A percentile compares a stretch with the other conserved stretches of the same genome.
These are phyloP conservation scores for Ibidorhyncha struthersii DNA, from an alignment of 2,113 vertebrate species.

Conservation along the genomic window DNA sequence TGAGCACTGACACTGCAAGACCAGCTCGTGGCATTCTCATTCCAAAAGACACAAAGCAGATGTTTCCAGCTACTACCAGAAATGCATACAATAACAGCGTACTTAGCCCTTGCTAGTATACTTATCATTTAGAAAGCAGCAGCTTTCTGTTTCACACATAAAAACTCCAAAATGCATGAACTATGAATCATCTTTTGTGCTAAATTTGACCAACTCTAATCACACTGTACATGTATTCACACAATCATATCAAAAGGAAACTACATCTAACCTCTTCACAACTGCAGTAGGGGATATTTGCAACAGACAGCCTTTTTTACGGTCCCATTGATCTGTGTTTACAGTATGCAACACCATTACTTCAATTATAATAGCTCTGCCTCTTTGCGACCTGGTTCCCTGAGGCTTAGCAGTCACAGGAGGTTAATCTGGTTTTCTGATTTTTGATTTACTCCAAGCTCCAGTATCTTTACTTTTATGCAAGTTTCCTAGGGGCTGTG, in stretches of 20 bases:
- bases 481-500: slow-evolving; percentile 59
- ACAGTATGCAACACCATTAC: background rate
- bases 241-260: background rate
- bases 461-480: slow-evolving; percentile 44
- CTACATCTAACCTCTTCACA: background rate
- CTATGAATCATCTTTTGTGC: background rate
- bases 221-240: background rate
- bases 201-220: background rate
- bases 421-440: slow-evolving; percentile 60
- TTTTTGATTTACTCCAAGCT: slow-evolving; percentile 55
- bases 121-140: background rate
- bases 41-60: slow-evolving; percentile 1
- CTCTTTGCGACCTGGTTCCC: slow-evolving; percentile 21
- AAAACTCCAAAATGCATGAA: background rate
- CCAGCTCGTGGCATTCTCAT: background rate
- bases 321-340: background rate
- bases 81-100: background rate
- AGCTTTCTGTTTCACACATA: slow-evolving; percentile 30
- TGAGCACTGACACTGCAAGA: background rate
- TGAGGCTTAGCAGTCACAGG: slow-evolving; percentile 20
- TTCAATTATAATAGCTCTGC: slow-evolving; percentile 23
- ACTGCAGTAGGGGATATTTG: background rate
- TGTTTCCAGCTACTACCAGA: slow-evolving; percentile 17
- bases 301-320: background rate
- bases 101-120: background rate